Evolutionary conservation across 1,140 invertebrate species (phyloP).

Genomic region (Chrysopa pallens): DNA sequence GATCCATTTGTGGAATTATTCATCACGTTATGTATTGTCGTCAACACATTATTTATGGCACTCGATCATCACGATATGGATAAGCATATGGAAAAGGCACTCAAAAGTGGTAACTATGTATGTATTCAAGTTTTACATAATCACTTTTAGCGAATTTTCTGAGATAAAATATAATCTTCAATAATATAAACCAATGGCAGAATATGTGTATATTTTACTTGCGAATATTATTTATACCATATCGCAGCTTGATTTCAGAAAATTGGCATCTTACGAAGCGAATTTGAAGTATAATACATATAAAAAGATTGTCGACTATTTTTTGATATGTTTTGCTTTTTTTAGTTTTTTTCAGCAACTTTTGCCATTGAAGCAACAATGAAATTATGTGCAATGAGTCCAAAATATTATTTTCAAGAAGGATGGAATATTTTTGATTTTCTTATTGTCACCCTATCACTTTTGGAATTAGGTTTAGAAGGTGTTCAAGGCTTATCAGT

Average conservation of each 20-base stretch:
- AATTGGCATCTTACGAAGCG: too few relatives aligned
- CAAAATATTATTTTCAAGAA: slow-evolving; percentile 95
- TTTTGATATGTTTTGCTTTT: slow-evolving; percentile 1
- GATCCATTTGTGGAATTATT: slow-evolving; percentile 97
- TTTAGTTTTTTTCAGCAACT: slow-evolving; percentile 93
- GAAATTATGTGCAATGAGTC: slow-evolving; percentile 93
- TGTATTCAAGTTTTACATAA: slow-evolving; percentile 24
- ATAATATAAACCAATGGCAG: too few relatives aligned
- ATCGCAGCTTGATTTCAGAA: not conserved
- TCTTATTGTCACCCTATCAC: slow-evolving; percentile 88
- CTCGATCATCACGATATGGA: slow-evolving; percentile 92
- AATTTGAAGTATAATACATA: too few relatives aligned
- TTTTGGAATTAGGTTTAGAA: slow-evolving; percentile 83
- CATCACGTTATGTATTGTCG: slow-evolving; percentile 94
- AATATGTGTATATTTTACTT: too few relatives aligned
- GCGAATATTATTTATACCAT: not conserved
- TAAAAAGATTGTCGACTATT: not conserved
- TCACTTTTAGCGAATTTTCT: too few relatives aligned
- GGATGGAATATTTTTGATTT: slow-evolving; percentile 99
- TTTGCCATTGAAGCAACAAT: slow-evolving; percentile 92
- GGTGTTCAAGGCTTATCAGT: slow-evolving; percentile 91
- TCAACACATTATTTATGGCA: slow-evolving; percentile 97
- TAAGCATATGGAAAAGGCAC: slow-evolving; percentile 61
- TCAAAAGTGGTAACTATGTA: slow-evolving; percentile 89
- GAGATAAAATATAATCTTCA: too few relatives aligned